Evolutionary conservation across 2,113 vertebrate genomes (phyloP), one percentile per base, ranked within the genome.

Genomic region (Percina caprodes): DNA sequence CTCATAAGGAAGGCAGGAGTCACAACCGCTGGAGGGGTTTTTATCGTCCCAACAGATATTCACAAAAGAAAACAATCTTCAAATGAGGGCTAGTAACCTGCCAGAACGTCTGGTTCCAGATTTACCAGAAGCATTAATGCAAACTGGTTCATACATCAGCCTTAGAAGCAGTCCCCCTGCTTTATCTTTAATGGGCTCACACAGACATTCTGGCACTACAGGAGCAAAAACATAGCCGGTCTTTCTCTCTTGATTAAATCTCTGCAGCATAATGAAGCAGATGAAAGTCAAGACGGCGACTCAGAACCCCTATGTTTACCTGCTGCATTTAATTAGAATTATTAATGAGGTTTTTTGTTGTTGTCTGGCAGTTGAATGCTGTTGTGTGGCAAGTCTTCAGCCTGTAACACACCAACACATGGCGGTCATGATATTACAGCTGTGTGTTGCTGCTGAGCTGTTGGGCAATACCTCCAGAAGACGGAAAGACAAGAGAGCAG

Each of bases 251-350:
- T 81, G 76, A 88, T 86, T 74, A 79, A 63, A 84, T 80, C n/a
- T 62, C 86, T 85, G 85, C 85, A 89, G 85, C 82, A 79, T 77
- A 85, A 83, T 80, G 74, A 91, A 84, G 77, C 62, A 59, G 52
- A 69, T 51, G 67, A 51, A 63, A 75, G 49, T 67, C 77, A 59
- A 48, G 69, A 49, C 42, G 14, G 49, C 52, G 60, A 45, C 78
- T 65, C 68, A 2, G 55, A 72, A 4, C 23, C 51, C 39, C 67
- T 62, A 73, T 42, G 61, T 76, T 48, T 67, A 74, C 84, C 69
- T 88, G 81, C 69, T 86, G 79, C 77, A 65, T 77, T 73, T 87
- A 56, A 63, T 85, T 80, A 14, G 14, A 23, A 30, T 30, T 30
- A 30, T 30, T 30, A 30, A 30, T 30, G 30, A 30, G 30, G 4